A percentile compares a stretch with the other conserved stretches of the same genome.
These are phyloP conservation scores for Entelurus aequoreus DNA, from an alignment of 2,113 vertebrate genomes.

Conservation along the genomic window DNA sequence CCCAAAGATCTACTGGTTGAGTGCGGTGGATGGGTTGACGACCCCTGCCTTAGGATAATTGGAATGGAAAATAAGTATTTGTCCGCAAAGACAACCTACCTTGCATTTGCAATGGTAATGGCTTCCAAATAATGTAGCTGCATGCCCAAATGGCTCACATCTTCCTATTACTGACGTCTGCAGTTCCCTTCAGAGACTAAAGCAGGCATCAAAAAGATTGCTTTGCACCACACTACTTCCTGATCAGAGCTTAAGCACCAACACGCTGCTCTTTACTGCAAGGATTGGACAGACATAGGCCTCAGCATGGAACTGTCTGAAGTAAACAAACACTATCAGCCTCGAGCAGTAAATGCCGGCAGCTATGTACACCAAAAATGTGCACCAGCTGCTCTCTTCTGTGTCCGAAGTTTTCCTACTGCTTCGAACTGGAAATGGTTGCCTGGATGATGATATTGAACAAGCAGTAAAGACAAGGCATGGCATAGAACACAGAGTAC, in stretches of 20 bases:
- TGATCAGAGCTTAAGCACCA: slow-evolving; percentile 30
- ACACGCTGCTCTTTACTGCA: slow-evolving; percentile 36
- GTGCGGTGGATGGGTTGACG: too few relatives aligned
- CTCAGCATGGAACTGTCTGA: slow-evolving; percentile 35
- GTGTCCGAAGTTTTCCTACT: slow-evolving; percentile 38
- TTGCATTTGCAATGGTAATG: slow-evolving; percentile 28
- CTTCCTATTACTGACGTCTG: slow-evolving; percentile 23
- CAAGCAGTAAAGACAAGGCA: not conserved
- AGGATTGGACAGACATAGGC: slow-evolving; percentile 33
- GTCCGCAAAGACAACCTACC: slow-evolving; percentile 14
- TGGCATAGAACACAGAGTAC: not conserved
- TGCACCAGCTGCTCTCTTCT: slow-evolving; percentile 22
- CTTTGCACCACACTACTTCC: slow-evolving; percentile 37
- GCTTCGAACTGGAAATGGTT: slow-evolving; percentile 24
- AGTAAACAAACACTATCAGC: slow-evolving; percentile 57
- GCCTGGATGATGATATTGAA: slow-evolving; percentile 13
- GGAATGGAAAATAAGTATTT: slow-evolving; percentile 3
- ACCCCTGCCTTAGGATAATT: not conserved
- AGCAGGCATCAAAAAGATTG: slow-evolving; percentile 36
- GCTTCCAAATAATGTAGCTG: slow-evolving; percentile 23
- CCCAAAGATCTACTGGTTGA: too few relatives aligned
- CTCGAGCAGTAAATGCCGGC: slow-evolving; percentile 38
- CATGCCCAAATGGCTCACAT: slow-evolving; percentile 22
- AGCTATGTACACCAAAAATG: slow-evolving; percentile 45
- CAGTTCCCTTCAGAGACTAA: slow-evolving; percentile 18